Base-by-base conservation (phyloP, 30 jellyfish, hydroid and myxozoan species). In the Calvadosia cruxmelitensis region DNA sequence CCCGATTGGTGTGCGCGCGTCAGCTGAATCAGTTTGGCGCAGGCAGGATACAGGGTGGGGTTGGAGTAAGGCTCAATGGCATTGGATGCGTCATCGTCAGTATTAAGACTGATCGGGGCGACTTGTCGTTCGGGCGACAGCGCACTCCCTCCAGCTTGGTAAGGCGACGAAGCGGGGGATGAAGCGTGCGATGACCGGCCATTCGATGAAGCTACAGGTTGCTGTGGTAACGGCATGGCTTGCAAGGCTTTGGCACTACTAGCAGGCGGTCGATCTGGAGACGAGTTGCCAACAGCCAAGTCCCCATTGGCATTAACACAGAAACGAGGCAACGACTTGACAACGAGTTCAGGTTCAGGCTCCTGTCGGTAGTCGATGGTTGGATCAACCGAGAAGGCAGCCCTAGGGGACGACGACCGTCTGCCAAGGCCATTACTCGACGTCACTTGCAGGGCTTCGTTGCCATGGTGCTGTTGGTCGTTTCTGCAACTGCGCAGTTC, bases 41-140 rank as follows among this genome's bases (percentile, higher is more conserved):
- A 89, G 30, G 98, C 98, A 0, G 98, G 98, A 50, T 73, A 89
- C 52, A 69, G 92, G 20, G 80, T 48, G 24, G 94, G 81, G 83
- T 86, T 81, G 20, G 10, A 5, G 57, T 42, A 42, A 5, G 15
- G 57, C 10, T 42, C 57, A n/a, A n/a, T n/a, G n/a, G n/a, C n/a
- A 42, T 42, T 42, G 20, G 15, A 5, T 42, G 57, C 20, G 10
- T 42, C 20, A 42, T 42, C 57, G 20, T 42, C 20, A n/a, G n/a
- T n/a, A n/a, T n/a, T n/a, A n/a, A n/a, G n/a, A n/a, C n/a, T n/a
- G n/a, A n/a, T n/a, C n/a, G n/a, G n/a, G 20, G 57, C 15, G 10
- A 42, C 57, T 5, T 42, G 10, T 5, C 20, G 57, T 5, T 42
- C 57, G 20, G 57, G 57, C 20, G 57, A 5, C 20, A 20, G 20